Base-by-base conservation (phyloP, 1,140 invertebrate species). In the Protaetia brevitarsis region DNA sequence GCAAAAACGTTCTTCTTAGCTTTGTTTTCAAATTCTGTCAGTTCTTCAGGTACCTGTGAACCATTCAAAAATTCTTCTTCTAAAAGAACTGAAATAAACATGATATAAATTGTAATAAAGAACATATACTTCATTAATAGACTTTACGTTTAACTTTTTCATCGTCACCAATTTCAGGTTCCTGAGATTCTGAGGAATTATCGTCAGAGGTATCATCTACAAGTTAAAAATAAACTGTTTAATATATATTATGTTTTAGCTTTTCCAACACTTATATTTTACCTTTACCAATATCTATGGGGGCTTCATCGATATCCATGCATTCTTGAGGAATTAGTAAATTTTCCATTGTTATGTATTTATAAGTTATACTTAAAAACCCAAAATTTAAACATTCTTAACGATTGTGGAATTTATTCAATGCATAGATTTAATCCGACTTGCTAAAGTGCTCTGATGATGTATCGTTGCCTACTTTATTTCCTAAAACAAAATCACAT, bases 311-410 rank as follows among this genome's bases (percentile, higher is more conserved):
- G 7, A 62, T 36, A 30, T 36, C 31, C 60, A 62, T 62, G 26
- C 60, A 62, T 2, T 36, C 23, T 23, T 62, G 60, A 4, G 60
- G 60, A 5, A 19, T 62, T 21, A 62, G 36, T 31, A 62, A 23
- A 8, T 62, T 31, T 62, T 62, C 60, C 60, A 62, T 62, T 23
- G 30, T 62, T 7, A 51, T n/a, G n/a, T n/a, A n/a, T n/a, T n/a
- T n/a, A n/a, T n/a, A n/a, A n/a, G n/a, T n/a, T n/a, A n/a, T n/a
- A n/a, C n/a, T n/a, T n/a, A n/a, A n/a, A n/a, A n/a, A n/a, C n/a
- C n/a, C n/a, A n/a, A n/a, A n/a, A n/a, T n/a, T n/a, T n/a, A n/a
- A n/a, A n/a, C n/a, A n/a, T n/a, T n/a, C n/a, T n/a, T n/a, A n/a
- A n/a, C n/a, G n/a, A n/a, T n/a, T n/a, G n/a, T n/a, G n/a, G n/a